Evolutionary conservation across 2,888 invertebrate genomes (phyloP).

Genomic region (Ochropleura leucogaster): DNA sequence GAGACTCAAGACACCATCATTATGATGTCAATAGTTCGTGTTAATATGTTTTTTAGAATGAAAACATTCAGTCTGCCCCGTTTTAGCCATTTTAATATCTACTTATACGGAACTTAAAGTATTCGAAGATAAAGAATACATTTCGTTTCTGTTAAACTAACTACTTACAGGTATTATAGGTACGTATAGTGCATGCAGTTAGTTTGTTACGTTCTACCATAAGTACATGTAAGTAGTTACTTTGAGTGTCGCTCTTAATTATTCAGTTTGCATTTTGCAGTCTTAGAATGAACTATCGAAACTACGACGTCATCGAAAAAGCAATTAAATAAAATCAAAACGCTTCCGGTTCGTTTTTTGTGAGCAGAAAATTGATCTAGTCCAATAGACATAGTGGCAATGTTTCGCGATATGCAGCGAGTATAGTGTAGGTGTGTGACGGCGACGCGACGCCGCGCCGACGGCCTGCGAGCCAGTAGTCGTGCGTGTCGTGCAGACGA

Average conservation of each 20-base stretch:
- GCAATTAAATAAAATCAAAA: background rate
- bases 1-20: background rate
- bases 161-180: background rate
- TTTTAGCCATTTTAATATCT: background rate
- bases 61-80: background rate
- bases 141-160: background rate
- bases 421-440: too few relatives aligned
- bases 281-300: background rate
- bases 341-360: background rate
- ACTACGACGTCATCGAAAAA: background rate
- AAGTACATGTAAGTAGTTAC: slow-evolving; percentile 4
- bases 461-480: background rate
- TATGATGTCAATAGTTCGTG: background rate
- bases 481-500: background rate
- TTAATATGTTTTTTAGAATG: background rate
- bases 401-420: background rate
- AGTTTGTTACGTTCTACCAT: background rate
- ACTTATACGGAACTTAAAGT: background rate
- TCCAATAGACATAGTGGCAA: background rate
- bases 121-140: background rate
- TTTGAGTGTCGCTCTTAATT: background rate
- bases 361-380: slow-evolving; percentile 10
- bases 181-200: background rate
- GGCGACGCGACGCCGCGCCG: too few relatives aligned
- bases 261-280: background rate